Percentiles rank a stretch among this genome's conserved stretches.
Conservation (phyloP, 2,113 vertebrate species). For the Erythrolamprus reginae region DNA sequence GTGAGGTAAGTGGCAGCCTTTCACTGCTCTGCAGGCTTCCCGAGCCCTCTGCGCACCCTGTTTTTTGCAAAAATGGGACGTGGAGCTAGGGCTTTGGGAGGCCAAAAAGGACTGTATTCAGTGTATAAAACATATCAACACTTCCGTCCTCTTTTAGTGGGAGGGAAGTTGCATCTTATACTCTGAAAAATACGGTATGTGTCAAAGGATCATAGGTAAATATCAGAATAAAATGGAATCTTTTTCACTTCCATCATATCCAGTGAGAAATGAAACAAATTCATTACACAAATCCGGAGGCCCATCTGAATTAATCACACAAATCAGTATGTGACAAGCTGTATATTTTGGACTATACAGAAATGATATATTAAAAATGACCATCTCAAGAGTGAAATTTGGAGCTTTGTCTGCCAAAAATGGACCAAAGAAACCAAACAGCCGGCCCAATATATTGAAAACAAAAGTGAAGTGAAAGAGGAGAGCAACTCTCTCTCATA, state of each 20-base stretch:
- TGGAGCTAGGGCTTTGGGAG: too few relatives aligned
- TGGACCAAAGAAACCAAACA: neutral
- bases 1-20: too few relatives aligned
- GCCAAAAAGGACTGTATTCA: too few relatives aligned
- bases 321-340: neutral
- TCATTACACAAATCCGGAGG: neutral
- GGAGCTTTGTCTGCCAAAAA: neutral
- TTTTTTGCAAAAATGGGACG: too few relatives aligned
- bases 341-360: neutral
- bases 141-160: too few relatives aligned
- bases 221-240: neutral
- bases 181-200: too few relatives aligned
- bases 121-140: too few relatives aligned
- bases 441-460: neutral
- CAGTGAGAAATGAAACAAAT: neutral
- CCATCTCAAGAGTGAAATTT: neutral
- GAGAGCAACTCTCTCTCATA: neutral
- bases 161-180: too few relatives aligned
- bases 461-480: neutral
- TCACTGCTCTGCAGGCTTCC: too few relatives aligned
- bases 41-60: too few relatives aligned
- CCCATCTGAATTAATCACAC: neutral
- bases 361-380: neutral
- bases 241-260: neutral
- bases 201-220: neutral